Percentiles rank a stretch among this genome's conserved stretches.
Conservation (phyloP, 2,888 invertebrate species). For the Apamea sordens region DNA sequence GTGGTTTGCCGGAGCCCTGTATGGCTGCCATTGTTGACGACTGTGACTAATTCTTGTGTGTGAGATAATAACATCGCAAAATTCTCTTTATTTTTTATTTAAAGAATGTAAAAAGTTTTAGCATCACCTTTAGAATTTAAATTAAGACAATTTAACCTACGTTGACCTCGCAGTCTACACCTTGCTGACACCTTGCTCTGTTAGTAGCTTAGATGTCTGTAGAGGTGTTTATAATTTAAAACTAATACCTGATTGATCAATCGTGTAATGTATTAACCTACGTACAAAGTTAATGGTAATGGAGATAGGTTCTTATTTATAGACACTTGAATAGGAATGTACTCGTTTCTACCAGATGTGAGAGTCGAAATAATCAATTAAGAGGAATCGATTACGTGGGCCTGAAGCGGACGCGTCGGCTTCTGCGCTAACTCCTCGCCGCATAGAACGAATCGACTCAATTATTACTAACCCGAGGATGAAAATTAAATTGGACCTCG, state of each 20-base stretch:
- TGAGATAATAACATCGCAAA: conserved; percentile 85
- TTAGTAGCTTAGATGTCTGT: conserved; percentile 6
- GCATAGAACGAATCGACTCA: conserved; percentile 88
- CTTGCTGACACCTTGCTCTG: conserved; percentile 1
- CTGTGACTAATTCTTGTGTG: conserved; percentile 86
- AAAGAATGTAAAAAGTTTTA: conserved; percentile 41
- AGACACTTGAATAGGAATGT: conserved; percentile 55
- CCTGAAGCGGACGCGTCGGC: conserved; percentile 73
- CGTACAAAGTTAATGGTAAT: conserved; percentile 54
- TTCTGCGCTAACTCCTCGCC: conserved; percentile 77
- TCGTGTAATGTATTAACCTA: conserved; percentile 42
- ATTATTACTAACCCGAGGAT: conserved; percentile 85
- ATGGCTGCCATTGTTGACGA: conserved; percentile 79
- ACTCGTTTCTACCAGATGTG: conserved; percentile 69
- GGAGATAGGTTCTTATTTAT: conserved; percentile 66
- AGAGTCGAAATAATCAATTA: conserved; percentile 83
- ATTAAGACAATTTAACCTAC: conserved; percentile 13
- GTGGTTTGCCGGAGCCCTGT: conserved; percentile 73
- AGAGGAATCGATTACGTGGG: conserved; percentile 81
- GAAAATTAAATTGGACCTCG: conserved; percentile 84
- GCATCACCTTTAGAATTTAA: conserved; percentile 9
- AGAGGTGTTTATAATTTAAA: conserved; percentile 46
- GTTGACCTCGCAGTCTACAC: conserved; percentile 16
- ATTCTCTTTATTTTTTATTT: conserved; percentile 73
- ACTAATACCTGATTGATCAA: conserved; percentile 44